Percentiles rank a stretch among this genome's conserved stretches.
phyloP scores from a whole-genome alignment of 2,888 invertebrate genomes.

The Pecten maximus region DNA sequence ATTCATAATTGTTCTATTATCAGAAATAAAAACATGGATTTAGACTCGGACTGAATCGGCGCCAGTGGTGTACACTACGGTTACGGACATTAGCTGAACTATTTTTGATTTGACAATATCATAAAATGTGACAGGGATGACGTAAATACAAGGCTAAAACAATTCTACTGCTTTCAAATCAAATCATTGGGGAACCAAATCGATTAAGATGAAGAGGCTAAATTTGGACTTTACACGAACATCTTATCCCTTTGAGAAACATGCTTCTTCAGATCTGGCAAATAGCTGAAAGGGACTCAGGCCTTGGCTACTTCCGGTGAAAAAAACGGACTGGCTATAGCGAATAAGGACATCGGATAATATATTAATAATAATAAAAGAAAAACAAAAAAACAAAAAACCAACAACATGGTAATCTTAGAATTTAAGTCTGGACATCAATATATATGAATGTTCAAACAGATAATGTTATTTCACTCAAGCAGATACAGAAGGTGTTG shows the following conservation, averaged over 20 bases:
- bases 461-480: too few species aligned
- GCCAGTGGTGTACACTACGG: neutral
- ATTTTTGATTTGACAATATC: neutral
- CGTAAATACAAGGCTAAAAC: neutral
- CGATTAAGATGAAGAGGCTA: neutral
- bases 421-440: too few species aligned
- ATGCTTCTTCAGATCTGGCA: neutral
- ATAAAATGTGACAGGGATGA: neutral
- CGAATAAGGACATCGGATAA: neutral
- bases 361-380: too few species aligned
- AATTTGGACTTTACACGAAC: neutral
- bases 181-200: neutral
- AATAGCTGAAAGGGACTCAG: neutral
- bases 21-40: too few species aligned
- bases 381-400: too few species aligned
- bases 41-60: too few species aligned
- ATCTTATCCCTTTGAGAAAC: neutral
- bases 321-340: neutral
- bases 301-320: neutral
- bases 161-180: neutral
- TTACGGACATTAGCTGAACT: neutral
- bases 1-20: too few species aligned
- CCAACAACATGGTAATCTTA: too few species aligned
- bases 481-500: too few species aligned
- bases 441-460: too few species aligned